Percentiles rank a stretch among this genome's conserved stretches.
phyloP scores from a whole-genome alignment of 2,113 vertebrate genomes.

The Tragelaphus scriptus region DNA sequence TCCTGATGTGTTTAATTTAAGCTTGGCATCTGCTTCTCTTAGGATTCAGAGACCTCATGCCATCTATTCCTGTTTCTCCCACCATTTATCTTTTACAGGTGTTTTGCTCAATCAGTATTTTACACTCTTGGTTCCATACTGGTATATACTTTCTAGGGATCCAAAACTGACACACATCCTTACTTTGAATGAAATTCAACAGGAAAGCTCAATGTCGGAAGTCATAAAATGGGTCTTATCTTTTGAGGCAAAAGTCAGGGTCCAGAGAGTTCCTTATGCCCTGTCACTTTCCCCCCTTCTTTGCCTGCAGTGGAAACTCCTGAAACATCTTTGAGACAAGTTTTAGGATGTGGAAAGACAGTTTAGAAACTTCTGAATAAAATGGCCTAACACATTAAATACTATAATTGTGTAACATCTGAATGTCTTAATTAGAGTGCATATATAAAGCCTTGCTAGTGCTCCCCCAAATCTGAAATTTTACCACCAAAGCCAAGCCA shows the following conservation, averaged over 20 bases:
- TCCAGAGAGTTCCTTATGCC: neutral
- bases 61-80: neutral
- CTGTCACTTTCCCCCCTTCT: rapidly evolving
- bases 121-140: neutral
- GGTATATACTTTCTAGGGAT: neutral
- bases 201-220: neutral
- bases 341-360: neutral
- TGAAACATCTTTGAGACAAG: neutral
- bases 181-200: neutral
- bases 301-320: neutral
- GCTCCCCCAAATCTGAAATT: neutral
- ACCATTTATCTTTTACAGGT: neutral
- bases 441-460: neutral
- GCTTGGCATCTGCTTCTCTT: neutral
- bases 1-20: neutral
- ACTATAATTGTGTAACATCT: neutral
- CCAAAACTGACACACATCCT: neutral
- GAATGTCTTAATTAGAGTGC: neutral
- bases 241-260: neutral
- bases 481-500: neutral
- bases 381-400: neutral
- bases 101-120: neutral
- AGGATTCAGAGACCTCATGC: neutral
- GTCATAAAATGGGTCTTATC: neutral
- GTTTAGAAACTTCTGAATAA: neutral